A percentile compares a stretch with the other conserved stretches of the same genome.
These are phyloP conservation scores for Lamellibrachia columna DNA, from an alignment of 2,888 invertebrate genomes.

Conservation along the genomic window DNA sequence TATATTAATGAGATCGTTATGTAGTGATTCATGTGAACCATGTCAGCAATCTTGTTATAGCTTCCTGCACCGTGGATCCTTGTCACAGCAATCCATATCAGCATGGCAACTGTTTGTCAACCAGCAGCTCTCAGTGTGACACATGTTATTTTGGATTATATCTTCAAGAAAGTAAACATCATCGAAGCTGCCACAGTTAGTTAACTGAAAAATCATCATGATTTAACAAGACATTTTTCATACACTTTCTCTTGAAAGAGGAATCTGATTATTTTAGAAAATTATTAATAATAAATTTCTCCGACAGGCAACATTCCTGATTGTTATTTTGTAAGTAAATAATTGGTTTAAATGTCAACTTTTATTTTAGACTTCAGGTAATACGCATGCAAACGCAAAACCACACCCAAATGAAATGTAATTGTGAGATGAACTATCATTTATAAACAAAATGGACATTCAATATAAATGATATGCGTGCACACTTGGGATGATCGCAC, in stretches of 20 bases:
- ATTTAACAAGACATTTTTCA: too few relatives aligned
- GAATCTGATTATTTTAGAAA: too few relatives aligned
- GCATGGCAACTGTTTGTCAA: not conserved
- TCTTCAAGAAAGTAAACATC: not conserved
- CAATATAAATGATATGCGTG: not conserved
- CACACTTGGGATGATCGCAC: not conserved
- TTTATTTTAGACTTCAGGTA: too few relatives aligned
- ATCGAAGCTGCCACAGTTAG: not conserved
- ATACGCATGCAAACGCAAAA: not conserved
- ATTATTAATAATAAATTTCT: too few relatives aligned
- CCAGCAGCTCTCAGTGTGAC: not conserved
- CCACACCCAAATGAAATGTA: not conserved
- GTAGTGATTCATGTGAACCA: not conserved
- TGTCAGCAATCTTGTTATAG: not conserved
- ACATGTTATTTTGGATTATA: not conserved
- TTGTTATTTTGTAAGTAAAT: too few relatives aligned
- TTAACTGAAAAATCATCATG: too few relatives aligned
- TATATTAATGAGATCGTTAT: too few relatives aligned
- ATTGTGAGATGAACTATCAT: not conserved
- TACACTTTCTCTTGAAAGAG: too few relatives aligned
- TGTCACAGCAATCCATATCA: not conserved
- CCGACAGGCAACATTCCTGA: too few relatives aligned
- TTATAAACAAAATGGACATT: not conserved
- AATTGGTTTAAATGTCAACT: too few relatives aligned
- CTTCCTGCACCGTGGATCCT: not conserved